phyloP scores from a whole-genome alignment of 2,888 invertebrate genomes.

The Pristionchus mayeri region DNA sequence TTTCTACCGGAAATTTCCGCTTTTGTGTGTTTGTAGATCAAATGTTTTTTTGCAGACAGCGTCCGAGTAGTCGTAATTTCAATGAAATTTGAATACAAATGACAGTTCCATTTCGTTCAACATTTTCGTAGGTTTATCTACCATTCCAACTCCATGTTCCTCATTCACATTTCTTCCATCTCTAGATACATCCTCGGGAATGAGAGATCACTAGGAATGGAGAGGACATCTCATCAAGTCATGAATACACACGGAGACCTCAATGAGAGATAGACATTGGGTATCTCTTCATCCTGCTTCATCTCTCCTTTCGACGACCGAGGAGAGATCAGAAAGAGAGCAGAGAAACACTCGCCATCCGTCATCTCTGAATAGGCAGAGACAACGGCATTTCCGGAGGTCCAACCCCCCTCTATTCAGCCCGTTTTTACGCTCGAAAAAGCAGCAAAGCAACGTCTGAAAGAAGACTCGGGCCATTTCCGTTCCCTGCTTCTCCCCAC shows the following conservation, averaged over 20 bases:
- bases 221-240: constrained; percentile 42
- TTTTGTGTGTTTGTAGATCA: background rate
- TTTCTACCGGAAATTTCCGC: background rate
- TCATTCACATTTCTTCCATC: background rate
- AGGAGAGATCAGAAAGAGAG: background rate
- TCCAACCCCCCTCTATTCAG: constrained; percentile 5
- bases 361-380: background rate
- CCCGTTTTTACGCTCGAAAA: constrained; percentile 35
- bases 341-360: background rate
- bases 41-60: too few species aligned
- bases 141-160: too few species aligned
- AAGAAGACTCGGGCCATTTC: constrained; percentile 23
- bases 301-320: background rate
- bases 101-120: too few species aligned
- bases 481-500: constrained; percentile 26
- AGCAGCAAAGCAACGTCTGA: constrained; percentile 9
- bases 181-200: too few species aligned
- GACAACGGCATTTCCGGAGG: constrained; percentile 15
- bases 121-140: too few species aligned
- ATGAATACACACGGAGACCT: constrained; percentile 28
- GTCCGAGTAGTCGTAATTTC: too few species aligned
- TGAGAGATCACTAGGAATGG: background rate
- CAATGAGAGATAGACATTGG: background rate
- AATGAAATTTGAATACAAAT: too few species aligned
- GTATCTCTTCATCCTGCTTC: background rate